These are phyloP conservation scores for Ascaphus truei DNA, from an alignment of 2,113 vertebrate species.

Conservation along the genomic window DNA sequence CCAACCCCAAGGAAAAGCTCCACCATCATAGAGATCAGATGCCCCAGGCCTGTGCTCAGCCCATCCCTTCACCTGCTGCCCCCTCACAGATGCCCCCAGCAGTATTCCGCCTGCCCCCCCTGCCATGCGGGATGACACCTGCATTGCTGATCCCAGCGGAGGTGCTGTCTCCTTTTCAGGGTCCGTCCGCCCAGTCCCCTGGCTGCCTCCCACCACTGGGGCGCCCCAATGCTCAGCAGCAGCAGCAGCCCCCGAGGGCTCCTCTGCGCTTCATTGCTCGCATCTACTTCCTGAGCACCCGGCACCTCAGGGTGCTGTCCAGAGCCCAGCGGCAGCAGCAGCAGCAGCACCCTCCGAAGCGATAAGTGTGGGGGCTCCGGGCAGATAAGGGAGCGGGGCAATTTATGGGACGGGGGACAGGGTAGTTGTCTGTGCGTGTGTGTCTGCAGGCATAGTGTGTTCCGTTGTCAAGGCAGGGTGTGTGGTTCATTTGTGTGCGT, in stretches of 20 bases:
- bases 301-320: constrained; percentile 36
- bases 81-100: constrained; percentile 35
- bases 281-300: constrained; percentile 36
- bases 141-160: constrained; percentile 32
- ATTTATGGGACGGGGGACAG: constrained; percentile 38
- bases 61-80: constrained; percentile 30
- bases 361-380: constrained; percentile 31
- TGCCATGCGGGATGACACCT: constrained; percentile 31
- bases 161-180: constrained; percentile 35
- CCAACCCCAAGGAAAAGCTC: constrained; percentile 33
- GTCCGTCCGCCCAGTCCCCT: constrained; percentile 28
- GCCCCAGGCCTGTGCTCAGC: constrained; percentile 27
- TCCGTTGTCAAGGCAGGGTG: neutral
- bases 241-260: constrained; percentile 29
- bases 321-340: constrained; percentile 36
- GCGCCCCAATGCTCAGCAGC: constrained; percentile 24
- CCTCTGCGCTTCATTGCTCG: constrained; percentile 35
- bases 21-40: constrained; percentile 34
- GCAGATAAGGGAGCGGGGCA: constrained; percentile 32
- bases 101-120: constrained; percentile 33
- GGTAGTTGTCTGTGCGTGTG: constrained; percentile 35
- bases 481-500: neutral
- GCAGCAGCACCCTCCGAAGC: constrained; percentile 36
- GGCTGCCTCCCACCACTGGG: constrained; percentile 25
- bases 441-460: constrained; percentile 10